Conservation (phyloP, 2,888 invertebrate species). For the Autographa gamma region DNA sequence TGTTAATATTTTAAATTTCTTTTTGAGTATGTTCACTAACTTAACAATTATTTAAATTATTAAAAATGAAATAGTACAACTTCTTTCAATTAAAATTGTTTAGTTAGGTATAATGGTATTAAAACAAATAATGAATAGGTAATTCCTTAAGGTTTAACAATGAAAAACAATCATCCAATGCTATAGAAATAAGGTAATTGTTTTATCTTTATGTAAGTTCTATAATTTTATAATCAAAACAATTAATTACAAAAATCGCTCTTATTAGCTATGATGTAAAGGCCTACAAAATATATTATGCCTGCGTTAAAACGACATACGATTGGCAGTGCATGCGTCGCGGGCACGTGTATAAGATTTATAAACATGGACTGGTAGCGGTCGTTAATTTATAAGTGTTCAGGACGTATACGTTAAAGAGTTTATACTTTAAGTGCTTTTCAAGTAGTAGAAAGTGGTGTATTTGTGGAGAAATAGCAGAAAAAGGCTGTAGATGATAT, state of each 20-base stretch:
- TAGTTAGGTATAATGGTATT: too few species aligned
- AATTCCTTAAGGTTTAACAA: neutral
- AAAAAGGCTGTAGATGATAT: neutral
- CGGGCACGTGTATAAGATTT: constrained; percentile 13
- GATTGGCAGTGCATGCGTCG: neutral
- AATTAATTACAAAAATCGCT: neutral
- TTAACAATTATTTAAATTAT: too few species aligned
- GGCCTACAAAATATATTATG: neutral
- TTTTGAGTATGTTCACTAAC: too few species aligned
- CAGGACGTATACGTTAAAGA: neutral
- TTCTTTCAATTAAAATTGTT: too few species aligned
- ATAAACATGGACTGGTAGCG: constrained; percentile 15
- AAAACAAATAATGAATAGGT: too few species aligned
- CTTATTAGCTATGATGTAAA: neutral
- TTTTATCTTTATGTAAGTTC: constrained; percentile 1
- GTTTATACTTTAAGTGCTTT: neutral
- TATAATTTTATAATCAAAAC: neutral
- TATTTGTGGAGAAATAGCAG: neutral
- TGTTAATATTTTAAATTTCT: too few species aligned
- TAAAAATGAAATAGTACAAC: too few species aligned
- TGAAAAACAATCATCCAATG: constrained; percentile 16
- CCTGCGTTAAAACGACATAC: neutral
- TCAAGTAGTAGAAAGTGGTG: neutral
- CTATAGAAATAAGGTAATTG: constrained; percentile 19
- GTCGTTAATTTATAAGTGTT: neutral